Percentiles rank a stretch among this genome's conserved stretches.
These are phyloP conservation scores for Arvicanthis niloticus DNA, from an alignment of 2,113 vertebrate species.

Conservation along the genomic window DNA sequence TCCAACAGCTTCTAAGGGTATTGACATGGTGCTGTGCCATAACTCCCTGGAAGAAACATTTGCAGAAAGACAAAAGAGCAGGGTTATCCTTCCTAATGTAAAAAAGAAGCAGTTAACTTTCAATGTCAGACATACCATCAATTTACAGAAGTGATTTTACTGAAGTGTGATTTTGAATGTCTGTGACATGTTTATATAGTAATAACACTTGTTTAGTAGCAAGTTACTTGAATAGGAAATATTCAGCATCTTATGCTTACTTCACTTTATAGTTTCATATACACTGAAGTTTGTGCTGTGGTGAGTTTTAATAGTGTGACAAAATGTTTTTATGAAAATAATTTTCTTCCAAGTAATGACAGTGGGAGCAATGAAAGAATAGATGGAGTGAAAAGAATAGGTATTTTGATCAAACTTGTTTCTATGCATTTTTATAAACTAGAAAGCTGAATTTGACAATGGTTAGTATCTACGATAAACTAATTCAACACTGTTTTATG, in stretches of 20 bases:
- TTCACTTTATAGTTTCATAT: background rate
- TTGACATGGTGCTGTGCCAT: too few species aligned
- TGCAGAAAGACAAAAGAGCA: background rate
- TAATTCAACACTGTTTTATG: background rate
- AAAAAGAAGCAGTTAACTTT: background rate
- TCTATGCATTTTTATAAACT: constrained; percentile 36
- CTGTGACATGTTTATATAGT: background rate
- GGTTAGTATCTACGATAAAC: background rate
- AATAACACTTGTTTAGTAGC: background rate
- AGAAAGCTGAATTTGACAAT: constrained; percentile 23
- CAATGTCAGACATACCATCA: background rate
- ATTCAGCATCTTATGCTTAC: background rate
- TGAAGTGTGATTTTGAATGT: background rate
- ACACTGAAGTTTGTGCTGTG: background rate
- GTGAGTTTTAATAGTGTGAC: background rate
- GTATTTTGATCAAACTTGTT: background rate
- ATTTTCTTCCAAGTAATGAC: background rate
- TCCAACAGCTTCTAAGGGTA: background rate
- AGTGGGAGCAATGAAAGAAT: background rate
- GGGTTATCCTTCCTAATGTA: background rate
- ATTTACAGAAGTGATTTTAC: background rate
- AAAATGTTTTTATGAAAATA: background rate
- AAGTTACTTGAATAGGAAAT: background rate
- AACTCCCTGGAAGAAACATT: background rate
- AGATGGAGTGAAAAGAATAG: background rate